Conservation (phyloP, 2,888 invertebrate species). For the Ceriagrion tenellum region DNA sequence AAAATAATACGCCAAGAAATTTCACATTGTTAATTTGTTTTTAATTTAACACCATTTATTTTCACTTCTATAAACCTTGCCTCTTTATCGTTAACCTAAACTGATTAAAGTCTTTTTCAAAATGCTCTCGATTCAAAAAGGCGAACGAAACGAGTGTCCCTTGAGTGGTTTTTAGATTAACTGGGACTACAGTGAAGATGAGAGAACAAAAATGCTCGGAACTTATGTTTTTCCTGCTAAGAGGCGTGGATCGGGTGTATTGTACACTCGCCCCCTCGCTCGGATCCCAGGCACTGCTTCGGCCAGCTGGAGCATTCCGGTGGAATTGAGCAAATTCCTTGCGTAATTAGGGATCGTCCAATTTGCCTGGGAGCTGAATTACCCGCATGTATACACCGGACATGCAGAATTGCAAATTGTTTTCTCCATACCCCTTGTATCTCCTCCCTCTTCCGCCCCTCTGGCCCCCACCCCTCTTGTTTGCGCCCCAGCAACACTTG, state of each 20-base stretch:
- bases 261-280: background rate
- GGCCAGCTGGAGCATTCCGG: constrained; percentile 43
- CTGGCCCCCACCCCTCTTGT: background rate
- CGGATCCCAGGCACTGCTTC: background rate
- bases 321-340: constrained; percentile 65
- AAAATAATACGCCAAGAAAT: too few species aligned
- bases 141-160: background rate
- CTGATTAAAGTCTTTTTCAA: too few species aligned
- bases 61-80: too few species aligned
- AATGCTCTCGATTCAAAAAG: background rate
- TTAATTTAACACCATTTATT: too few species aligned
- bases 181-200: background rate
- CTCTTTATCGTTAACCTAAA: too few species aligned
- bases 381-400: constrained; percentile 59
- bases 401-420: constrained; percentile 58
- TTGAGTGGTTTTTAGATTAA: background rate
- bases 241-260: background rate
- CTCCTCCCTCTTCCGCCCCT: background rate
- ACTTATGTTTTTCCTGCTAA: constrained; percentile 14
- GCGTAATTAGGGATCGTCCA: constrained; percentile 63
- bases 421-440: constrained; percentile 11
- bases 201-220: background rate
- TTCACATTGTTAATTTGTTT: too few species aligned
- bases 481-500: background rate
- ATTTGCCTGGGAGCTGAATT: constrained; percentile 57